These are phyloP conservation scores for Scaptodrosophila latifasciaeformis DNA, from an alignment of 2,888 invertebrate species.

Conservation along the genomic window DNA sequence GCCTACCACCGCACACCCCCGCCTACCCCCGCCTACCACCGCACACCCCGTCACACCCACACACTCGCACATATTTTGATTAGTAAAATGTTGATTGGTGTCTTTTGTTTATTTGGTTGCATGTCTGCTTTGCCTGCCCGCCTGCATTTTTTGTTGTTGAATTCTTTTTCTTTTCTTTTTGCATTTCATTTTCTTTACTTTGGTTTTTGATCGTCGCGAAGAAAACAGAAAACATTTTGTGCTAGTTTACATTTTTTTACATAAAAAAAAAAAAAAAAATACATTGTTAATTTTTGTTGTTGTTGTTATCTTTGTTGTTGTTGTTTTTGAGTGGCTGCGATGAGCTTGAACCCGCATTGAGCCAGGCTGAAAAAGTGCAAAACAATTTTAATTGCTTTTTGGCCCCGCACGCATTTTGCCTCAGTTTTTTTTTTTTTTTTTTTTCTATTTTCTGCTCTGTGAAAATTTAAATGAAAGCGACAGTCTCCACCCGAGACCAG, in stretches of 20 bases:
- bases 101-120: background rate
- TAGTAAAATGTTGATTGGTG: no score
- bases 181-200: no score
- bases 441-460: background rate
- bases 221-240: conserved; percentile 32
- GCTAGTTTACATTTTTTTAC: conserved; percentile 46
- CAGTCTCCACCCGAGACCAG: conserved; percentile 14
- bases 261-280: no score
- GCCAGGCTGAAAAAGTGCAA: no score
- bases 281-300: conserved; percentile 25
- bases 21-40: no score
- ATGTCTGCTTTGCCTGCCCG: background rate
- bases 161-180: conserved; percentile 30
- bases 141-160: background rate
- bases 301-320: conserved; percentile 11
- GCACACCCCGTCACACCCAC: no score
- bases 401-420: background rate
- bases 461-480: conserved; percentile 51
- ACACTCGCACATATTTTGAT: no score
- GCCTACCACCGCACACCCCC: no score
- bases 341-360: no score
- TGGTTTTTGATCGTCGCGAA: no score
- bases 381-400: background rate
- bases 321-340: no score
- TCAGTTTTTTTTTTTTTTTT: background rate